phyloP scores from a whole-genome alignment of 1,140 invertebrate genomes.

The Pogonognathellus flavescens region DNA sequence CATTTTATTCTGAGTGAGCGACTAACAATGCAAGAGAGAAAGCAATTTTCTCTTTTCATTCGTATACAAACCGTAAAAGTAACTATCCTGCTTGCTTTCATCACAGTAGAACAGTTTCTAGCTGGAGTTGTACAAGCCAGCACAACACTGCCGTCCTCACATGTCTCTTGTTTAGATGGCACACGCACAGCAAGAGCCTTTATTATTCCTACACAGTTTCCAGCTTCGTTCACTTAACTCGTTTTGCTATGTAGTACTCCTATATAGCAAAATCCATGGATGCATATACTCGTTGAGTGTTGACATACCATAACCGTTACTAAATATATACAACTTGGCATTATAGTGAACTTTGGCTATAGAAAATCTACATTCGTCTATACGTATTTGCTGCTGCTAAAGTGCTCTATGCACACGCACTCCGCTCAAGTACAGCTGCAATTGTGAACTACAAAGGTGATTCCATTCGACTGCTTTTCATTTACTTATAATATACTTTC shows the following conservation, averaged over 20 bases:
- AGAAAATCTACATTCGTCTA: too few species aligned
- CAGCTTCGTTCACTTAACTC: not conserved
- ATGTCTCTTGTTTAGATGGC: too few species aligned
- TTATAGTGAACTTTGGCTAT: too few species aligned
- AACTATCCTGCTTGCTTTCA: conserved; percentile 42
- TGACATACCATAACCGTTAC: too few species aligned
- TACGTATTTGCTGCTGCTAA: too few species aligned
- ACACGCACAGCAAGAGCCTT: not conserved
- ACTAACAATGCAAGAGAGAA: conserved; percentile 60
- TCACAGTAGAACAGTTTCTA: not conserved
- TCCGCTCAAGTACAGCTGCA: too few species aligned
- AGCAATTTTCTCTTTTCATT: conserved; percentile 61
- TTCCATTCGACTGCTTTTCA: too few species aligned
- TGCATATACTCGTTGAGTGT: not conserved
- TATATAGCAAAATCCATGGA: not conserved
- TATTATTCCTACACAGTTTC: not conserved
- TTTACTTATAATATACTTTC: too few species aligned
- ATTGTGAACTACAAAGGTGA: too few species aligned
- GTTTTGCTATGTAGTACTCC: too few species aligned
- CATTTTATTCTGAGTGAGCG: conserved; percentile 21
- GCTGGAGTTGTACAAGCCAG: not conserved
- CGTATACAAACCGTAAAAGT: conserved; percentile 12
- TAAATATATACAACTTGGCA: too few species aligned
- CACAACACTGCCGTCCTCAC: not conserved
- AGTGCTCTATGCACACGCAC: too few species aligned